These are phyloP conservation scores for Melanocharis versteri DNA, from an alignment of 2,113 vertebrate genomes.

Conservation along the genomic window DNA sequence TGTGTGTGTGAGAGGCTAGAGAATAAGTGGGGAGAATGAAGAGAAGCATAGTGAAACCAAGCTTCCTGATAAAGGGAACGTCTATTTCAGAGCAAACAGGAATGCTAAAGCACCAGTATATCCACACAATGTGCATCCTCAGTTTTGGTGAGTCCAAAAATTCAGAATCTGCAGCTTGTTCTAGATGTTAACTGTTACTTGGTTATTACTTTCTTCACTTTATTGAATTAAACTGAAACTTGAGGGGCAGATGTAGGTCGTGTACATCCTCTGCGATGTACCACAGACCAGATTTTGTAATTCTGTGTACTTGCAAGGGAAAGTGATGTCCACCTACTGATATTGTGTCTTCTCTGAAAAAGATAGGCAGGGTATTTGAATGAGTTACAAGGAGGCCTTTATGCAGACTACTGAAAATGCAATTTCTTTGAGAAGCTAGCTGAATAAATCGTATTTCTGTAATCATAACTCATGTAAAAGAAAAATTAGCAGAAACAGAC, in stretches of 20 bases:
- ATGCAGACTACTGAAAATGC: background rate
- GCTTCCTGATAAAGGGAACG: background rate
- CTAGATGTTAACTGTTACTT: background rate
- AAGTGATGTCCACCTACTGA: background rate
- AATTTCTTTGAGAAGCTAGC: background rate
- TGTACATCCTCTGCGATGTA: background rate
- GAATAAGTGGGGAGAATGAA: background rate
- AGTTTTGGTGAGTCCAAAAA: background rate
- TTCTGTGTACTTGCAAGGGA: background rate
- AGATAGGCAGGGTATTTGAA: background rate
- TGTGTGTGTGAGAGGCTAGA: rapidly evolving
- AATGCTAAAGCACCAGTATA: background rate
- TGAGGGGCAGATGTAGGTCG: background rate
- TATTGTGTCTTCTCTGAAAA: background rate
- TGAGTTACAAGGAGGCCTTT: background rate
- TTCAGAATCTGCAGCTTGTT: background rate
- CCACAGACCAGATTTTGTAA: background rate
- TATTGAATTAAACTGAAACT: background rate
- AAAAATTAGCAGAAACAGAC: background rate
- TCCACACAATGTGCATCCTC: background rate
- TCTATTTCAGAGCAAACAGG: background rate
- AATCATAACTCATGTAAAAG: background rate
- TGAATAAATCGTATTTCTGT: background rate
- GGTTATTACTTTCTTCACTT: background rate
- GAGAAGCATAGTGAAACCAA: background rate